Evolutionary conservation across 2,797 vertebrate species (phyloP), one percentile per base, ranked within the genome.

Genomic region (Protosalanx chinensis): DNA sequence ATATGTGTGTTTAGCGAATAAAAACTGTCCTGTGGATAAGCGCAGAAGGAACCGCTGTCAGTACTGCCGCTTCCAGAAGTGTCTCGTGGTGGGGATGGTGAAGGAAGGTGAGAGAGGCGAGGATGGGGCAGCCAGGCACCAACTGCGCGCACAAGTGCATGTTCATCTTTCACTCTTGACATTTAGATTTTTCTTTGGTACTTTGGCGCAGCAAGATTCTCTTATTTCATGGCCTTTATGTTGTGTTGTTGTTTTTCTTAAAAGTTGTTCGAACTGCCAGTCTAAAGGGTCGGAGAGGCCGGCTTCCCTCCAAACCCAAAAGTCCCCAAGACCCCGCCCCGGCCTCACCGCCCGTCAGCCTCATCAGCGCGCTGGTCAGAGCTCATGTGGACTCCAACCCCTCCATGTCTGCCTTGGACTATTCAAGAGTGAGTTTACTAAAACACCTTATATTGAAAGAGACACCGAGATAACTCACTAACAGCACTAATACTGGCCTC

Each of bases 341-440:
- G 75, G 96, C 96, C 64, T 97, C 96, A 68, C 96, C 97, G 76
- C 96, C 96, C 75, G 96, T 98, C 91, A 98, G 96, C 92, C 94
- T 98, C 90, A 97, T 98, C 89, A 98, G 96, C 92, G 95, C 97
- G 68, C 94, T 99, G 60, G 96, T 99, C 87, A 90, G 96, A 93
- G 95, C 97, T 87, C 97, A 99, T 89, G 96, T 99, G 90, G 97
- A 99, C 93, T 99, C 97, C 91, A 98, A 98, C 90, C 97, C 97
- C 81, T 95, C 96, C 87, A 96, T 98, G 95, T 98, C 95, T 89
- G 95, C 93, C 87, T 90, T 99, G 92, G 97, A 99, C 91, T 99
- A 99, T 90, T 98, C 96, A 86, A 94, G 95, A 91, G 97, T 99
- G 93, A 96, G 95, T 93, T 35, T 35, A 4, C 6, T 35, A 46